phyloP scores from a whole-genome alignment of 2,888 invertebrate genomes.

The Rotaria magnacalcarata region DNA sequence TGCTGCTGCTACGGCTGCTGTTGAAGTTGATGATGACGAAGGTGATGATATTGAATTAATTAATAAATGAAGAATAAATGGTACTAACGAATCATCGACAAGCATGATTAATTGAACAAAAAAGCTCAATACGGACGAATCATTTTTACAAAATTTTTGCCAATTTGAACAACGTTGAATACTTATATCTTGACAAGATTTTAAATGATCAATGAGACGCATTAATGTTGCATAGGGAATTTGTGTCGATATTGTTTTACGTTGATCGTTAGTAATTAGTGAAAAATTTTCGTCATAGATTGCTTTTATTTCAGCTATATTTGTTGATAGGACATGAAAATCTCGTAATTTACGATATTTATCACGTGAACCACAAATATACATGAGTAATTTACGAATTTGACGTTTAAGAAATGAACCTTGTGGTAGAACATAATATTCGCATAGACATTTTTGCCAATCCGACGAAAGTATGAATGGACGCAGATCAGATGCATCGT shows the following conservation, averaged over 20 bases:
- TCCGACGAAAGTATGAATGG: not conserved
- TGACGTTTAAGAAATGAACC: constrained; percentile 38
- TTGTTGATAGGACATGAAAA: constrained; percentile 82
- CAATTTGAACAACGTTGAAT: constrained; percentile 84
- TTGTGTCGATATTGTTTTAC: constrained; percentile 15
- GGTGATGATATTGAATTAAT: not conserved
- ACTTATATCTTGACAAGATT: constrained; percentile 87
- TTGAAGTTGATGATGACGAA: not conserved
- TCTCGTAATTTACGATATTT: constrained; percentile 88
- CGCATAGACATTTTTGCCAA: constrained; percentile 42
- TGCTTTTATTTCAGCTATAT: constrained; percentile 64
- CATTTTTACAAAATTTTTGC: constrained; percentile 73
- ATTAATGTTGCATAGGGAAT: constrained; percentile 41
- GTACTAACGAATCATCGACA: constrained; percentile 38
- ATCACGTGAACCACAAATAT: constrained; percentile 89
- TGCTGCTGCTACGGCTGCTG: constrained; percentile 51
- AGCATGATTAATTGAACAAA: constrained; percentile 44
- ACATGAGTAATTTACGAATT: constrained; percentile 67
- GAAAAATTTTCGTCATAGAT: constrained; percentile 49
- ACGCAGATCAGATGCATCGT: not conserved
- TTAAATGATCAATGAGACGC: constrained; percentile 77
- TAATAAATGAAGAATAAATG: constrained; percentile 37
- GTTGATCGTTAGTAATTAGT: not conserved
- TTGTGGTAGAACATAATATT: constrained; percentile 40
- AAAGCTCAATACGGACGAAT: constrained; percentile 39